Evolutionary conservation across 2,797 vertebrate genomes (phyloP).

Genomic region (Euthynnus affinis): DNA sequence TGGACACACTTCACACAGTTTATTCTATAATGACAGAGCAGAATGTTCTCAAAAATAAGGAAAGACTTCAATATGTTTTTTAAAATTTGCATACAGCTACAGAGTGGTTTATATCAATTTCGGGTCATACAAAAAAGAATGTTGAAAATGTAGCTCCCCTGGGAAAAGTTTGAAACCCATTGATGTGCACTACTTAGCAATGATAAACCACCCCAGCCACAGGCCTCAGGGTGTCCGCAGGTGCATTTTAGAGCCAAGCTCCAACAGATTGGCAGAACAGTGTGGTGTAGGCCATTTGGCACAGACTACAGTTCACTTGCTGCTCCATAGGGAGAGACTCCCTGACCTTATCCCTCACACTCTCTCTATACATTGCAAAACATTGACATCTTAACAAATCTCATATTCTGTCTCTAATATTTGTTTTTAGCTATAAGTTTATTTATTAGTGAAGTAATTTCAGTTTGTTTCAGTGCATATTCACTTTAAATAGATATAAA

Average conservation of each 20-base stretch:
- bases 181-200: slow-evolving; percentile 63
- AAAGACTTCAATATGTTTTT: background rate
- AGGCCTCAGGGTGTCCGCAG: slow-evolving; percentile 75
- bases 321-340: slow-evolving; percentile 76
- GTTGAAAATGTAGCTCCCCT: slow-evolving; percentile 32
- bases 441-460: background rate
- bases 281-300: slow-evolving; percentile 85
- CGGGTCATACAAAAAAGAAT: slow-evolving; percentile 19
- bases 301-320: slow-evolving; percentile 73
- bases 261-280: slow-evolving; percentile 88
- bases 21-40: slow-evolving; percentile 11
- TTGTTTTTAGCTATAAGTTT: background rate
- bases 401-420: background rate
- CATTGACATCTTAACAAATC: slow-evolving; percentile 36
- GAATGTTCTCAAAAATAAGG: slow-evolving; percentile 2
- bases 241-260: slow-evolving; percentile 83
- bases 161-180: slow-evolving; percentile 64
- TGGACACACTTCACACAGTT: slow-evolving; percentile 12
- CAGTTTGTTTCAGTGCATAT: background rate
- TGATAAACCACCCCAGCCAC: slow-evolving; percentile 76
- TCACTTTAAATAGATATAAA: background rate
- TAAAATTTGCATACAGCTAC: background rate
- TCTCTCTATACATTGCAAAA: slow-evolving; percentile 35
- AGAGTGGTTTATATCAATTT: background rate
- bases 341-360: slow-evolving; percentile 77